Percentiles rank a stretch among this genome's conserved stretches.
These are phyloP conservation scores for Heliconius charithonia DNA, from an alignment of 2,888 invertebrate genomes.

Conservation along the genomic window DNA sequence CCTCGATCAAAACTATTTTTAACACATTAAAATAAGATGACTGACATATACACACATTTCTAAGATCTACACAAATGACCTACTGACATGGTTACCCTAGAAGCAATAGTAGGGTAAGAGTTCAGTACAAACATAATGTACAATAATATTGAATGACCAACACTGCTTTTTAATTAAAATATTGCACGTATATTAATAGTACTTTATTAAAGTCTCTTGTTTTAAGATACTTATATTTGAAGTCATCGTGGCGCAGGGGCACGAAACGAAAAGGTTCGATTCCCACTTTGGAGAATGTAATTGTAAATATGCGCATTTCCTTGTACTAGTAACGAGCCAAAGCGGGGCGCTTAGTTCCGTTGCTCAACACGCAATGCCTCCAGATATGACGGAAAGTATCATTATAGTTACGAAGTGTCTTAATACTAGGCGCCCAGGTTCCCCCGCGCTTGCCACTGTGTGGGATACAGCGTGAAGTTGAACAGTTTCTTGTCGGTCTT, in stretches of 20 bases:
- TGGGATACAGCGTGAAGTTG: too few relatives aligned
- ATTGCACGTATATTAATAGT: not conserved
- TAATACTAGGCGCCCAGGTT: too few relatives aligned
- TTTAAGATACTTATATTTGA: not conserved
- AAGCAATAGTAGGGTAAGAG: conserved; percentile 16
- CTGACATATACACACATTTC: too few relatives aligned
- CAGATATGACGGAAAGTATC: not conserved
- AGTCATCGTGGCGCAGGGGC: not conserved
- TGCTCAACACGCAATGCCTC: not conserved
- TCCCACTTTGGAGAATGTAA: not conserved
- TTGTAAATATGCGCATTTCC: not conserved
- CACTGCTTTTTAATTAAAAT: conserved; percentile 18
- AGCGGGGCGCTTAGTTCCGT: not conserved
- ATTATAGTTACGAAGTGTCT: too few relatives aligned
- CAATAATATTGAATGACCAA: conserved; percentile 4
- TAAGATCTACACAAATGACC: not conserved
- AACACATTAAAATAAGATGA: too few relatives aligned
- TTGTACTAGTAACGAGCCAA: not conserved
- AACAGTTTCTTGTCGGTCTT: too few relatives aligned
- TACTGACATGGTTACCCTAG: conserved; percentile 5
- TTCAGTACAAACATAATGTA: conserved; percentile 7
- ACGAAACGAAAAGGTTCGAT: not conserved
- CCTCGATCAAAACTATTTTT: too few relatives aligned
- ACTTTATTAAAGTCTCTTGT: not conserved
- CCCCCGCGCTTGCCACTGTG: too few relatives aligned